phyloP scores from a whole-genome alignment of 2,113 vertebrate genomes.

The Enhydra lutris region DNA sequence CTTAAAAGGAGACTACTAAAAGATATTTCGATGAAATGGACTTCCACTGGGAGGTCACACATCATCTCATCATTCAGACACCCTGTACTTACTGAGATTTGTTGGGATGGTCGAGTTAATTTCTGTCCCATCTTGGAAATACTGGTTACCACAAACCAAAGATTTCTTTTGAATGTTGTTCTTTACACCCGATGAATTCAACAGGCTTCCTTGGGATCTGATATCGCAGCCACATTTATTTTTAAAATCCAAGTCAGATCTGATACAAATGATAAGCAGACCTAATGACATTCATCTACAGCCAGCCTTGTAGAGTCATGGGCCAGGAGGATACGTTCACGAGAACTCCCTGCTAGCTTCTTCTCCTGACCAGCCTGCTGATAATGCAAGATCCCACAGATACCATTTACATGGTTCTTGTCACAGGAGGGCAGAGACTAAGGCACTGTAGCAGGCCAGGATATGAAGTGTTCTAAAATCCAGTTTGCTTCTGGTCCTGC shows the following conservation, averaged over 20 bases:
- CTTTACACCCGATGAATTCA: constrained; percentile 36
- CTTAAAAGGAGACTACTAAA: background rate
- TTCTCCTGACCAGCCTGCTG: constrained; percentile 3
- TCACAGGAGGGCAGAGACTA: background rate
- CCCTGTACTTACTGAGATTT: constrained; percentile 71
- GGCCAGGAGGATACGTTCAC: background rate
- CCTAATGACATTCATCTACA: background rate
- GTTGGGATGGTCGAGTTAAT: constrained; percentile 46
- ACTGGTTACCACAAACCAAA: constrained; percentile 28
- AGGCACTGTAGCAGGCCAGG: background rate
- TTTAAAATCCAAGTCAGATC: background rate
- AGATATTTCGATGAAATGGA: background rate
- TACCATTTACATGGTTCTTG: background rate
- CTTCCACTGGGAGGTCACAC: background rate
- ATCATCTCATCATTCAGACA: background rate
- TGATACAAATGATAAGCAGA: constrained; percentile 20
- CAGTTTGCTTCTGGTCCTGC: background rate
- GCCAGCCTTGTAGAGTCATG: background rate
- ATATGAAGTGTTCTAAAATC: background rate
- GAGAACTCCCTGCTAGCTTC: background rate
- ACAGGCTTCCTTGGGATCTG: background rate
- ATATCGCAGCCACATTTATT: background rate
- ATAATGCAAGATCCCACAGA: background rate
- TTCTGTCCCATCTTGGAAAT: constrained; percentile 69
- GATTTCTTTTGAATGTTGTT: background rate